Percentiles rank a stretch among this genome's conserved stretches.
Evolutionary conservation across 1,140 invertebrate species (phyloP).

Genomic region (Manduca sexta): DNA sequence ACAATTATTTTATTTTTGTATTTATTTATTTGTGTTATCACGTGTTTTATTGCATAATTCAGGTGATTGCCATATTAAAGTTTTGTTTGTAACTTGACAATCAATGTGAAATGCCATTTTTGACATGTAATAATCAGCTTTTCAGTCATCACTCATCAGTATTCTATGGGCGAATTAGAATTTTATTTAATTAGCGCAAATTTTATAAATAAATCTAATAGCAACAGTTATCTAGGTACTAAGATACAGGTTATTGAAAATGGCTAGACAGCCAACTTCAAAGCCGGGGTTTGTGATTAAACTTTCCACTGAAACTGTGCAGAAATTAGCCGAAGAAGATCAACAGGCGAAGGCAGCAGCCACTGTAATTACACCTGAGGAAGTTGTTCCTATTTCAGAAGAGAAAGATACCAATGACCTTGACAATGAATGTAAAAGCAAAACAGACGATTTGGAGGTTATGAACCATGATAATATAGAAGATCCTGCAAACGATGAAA

Average conservation of each 20-base stretch:
- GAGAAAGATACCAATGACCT: background rate
- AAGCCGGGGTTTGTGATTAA: conserved; percentile 67
- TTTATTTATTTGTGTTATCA: too few relatives aligned
- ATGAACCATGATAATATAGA: background rate
- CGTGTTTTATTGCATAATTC: too few relatives aligned
- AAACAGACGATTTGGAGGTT: conserved; percentile 5
- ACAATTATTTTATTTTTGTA: too few relatives aligned
- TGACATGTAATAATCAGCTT: too few relatives aligned
- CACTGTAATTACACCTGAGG: too few relatives aligned
- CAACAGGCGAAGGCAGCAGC: conserved; percentile 10
- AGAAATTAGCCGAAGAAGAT: conserved; percentile 57
- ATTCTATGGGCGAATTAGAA: too few relatives aligned
- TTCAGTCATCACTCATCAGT: too few relatives aligned
- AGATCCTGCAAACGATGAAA: background rate
- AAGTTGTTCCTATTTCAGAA: background rate
- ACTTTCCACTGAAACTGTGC: conserved; percentile 55
- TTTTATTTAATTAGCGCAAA: too few relatives aligned
- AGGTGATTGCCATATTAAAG: too few relatives aligned
- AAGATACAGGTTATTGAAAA: conserved; percentile 8
- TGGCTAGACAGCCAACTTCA: conserved; percentile 38
- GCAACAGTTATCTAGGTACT: background rate
- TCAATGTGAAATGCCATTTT: too few relatives aligned
- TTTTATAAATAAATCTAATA: background rate
- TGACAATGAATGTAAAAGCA: conserved; percentile 4
- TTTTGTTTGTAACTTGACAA: too few relatives aligned